Evolutionary conservation across 2,888 invertebrate species (phyloP), one percentile per base, ranked within the genome.

Genomic region (Lithophane ornitopus): DNA sequence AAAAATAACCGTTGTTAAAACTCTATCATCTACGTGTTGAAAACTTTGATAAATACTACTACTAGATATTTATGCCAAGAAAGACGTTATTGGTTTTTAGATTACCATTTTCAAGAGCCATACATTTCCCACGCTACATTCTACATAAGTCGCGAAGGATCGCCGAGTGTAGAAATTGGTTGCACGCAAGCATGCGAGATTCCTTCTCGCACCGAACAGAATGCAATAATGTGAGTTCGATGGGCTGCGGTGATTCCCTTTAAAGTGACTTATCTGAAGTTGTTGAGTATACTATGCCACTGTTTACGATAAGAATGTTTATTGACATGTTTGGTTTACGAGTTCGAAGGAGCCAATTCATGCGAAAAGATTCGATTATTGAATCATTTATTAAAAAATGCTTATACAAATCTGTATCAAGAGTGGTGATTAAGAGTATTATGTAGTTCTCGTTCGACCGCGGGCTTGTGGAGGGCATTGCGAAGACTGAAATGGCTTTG

Each of bases 151-250:
- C 87, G 41, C 66, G 71, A 73, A 72, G 72, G 76, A 87, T 72
- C 68, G 78, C 49, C 1, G 41, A 16, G 70, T 68, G 67, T 62
- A 82, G 81, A 83, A 87, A 87, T 88, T 87, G 87, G 82, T 84
- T 76, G 80, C 87, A 78, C 77, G 68, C 68, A 79, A 70, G 80
- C 70, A 84, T 87, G 69, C 81, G 26, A 68, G 71, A 87, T 82
- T 78, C 89, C 74, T 72, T 28, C 68, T 71, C 75, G 76, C 70
- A 61, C 61, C 61, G 46, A 61, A 44, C 66, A 85, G 87, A 88
- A 87, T 87, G 87, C 85, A 87, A 87, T 87, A 87, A 81, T 77
- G 76, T 75, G 78, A 41, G 52, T 66, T 66, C 68, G 70, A 62
- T 70, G 62, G 9, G 26, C 14, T 14, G 67, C 71, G 26, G 41